Base-by-base conservation (phyloP, 2,797 vertebrate genomes). In the Australoheros facetus region DNA sequence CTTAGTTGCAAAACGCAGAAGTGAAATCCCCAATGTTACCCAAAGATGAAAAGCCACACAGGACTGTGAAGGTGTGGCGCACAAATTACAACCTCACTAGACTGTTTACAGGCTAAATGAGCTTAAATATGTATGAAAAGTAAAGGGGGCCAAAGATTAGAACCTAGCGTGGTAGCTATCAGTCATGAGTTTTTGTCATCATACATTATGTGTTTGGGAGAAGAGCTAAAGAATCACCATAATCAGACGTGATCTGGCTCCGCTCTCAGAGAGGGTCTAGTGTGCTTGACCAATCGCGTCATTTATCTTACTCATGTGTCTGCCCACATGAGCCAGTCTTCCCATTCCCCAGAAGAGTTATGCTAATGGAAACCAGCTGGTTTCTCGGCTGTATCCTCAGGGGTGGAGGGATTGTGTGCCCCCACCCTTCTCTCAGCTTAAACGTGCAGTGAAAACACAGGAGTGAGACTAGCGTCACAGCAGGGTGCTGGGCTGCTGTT, bases 341-440 rank as follows among this genome's bases (percentile, higher is more conserved):
- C 87, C 83, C 80, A 39, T 92, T 93, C 87, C 55, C 71, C 74
- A 80, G 84, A 81, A 87, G 87, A 94, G 92, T 91, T 90, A 95
- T 94, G 94, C 78, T 95, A 95, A 96, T 96, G 88, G 84, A 73
- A 96, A 93, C 87, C 96, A 96, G 94, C 95, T 96, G 95, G 88
- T 88, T 88, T 83, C 88, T 75, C 21, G 17, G 76, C 88, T 87
- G 58, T 84, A 93, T 93, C 91, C 90, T 92, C 79, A 32, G 51
- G 85, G 73, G 75, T 51, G 21, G 37, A 75, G 82, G 79, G 58
- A 23, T 45, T 42, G 23, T 21, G 21, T 73, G 5, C 79, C 66
- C 72, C 80, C 71, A 56, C 80, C 56, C 74, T 30, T 56, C 77
- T 37, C 84, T 77, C 66, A 70, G 75, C 73, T 88, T 73, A 90